Evolutionary conservation across 1,140 invertebrate genomes (phyloP), one percentile per base, ranked within the genome.

Genomic region (Aphelenchoides besseyi): DNA sequence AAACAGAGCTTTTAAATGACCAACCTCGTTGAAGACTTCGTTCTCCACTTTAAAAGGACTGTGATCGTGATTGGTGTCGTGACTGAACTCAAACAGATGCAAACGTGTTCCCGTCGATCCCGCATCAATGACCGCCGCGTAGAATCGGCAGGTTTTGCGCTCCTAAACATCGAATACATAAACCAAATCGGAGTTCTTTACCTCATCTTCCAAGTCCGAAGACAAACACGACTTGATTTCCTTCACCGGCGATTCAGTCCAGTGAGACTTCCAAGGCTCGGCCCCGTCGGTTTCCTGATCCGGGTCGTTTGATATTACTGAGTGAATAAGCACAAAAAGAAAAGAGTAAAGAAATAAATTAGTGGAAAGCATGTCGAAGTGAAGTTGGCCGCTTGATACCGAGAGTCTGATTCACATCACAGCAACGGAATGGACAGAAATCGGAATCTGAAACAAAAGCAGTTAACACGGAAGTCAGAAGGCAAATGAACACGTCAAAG

Each of bases 81-180:
- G 73, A 28, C 70, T 78, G 86, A 97, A 97, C 73, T 90, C 90
- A 83, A 93, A 97, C 0, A 93, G 91, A 75, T 95, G 87, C 9
- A 97, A 89, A 70, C 95, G 89, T 57, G 92, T 92, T 0, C 94
- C 95, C 0, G 95, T 97, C 28, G 92, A 95, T 12, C 95, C 95
- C 0, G 94, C 94, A 87, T 98, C 95, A 70, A 97, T 92, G 53
- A 97, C 90, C n/a, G 95, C 91, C 0, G 92, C 92, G 87, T 94
- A 91, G 68, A 92, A 90, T 1, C 81, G 75, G 28, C 83, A 82
- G 26, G 76, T 69, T 30, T 28, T 36, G 32, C 64, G 57, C 62
- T 84, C 82, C 73, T 84, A 82, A 53, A 16, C 5, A n/a, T 23
- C 63, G 3, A n/a, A 28, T 68, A 29, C 1, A 70, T 12, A 12